Evolutionary conservation across 2,797 vertebrate genomes (phyloP).

Genomic region (Silurus aristotelis): DNA sequence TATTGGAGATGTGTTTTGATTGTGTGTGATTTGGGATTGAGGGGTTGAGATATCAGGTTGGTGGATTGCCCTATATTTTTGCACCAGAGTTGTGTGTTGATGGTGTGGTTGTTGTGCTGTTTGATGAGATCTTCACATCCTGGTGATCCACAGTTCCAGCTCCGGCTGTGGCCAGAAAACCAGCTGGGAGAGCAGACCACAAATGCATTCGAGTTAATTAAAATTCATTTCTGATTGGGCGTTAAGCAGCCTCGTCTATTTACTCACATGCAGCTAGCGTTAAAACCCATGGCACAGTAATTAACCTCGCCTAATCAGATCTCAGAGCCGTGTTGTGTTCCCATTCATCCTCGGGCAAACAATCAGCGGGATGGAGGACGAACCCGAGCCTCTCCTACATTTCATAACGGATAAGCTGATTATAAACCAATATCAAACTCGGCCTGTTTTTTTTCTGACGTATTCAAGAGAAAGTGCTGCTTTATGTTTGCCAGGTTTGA

Average conservation of each 20-base stretch:
- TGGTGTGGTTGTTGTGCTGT: neutral
- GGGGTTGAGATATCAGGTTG: neutral
- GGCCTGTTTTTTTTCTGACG: constrained; percentile 71
- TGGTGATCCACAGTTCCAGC: constrained; percentile 32
- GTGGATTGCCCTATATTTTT: neutral
- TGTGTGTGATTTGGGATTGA: neutral
- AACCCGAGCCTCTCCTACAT: constrained; percentile 74
- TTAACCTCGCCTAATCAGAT: constrained; percentile 85
- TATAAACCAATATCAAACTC: constrained; percentile 82
- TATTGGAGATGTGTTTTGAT: neutral
- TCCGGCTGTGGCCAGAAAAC: constrained; percentile 65
- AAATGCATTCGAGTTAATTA: constrained; percentile 76
- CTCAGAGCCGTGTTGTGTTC: constrained; percentile 75
- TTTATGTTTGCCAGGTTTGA: constrained; percentile 66
- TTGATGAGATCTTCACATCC: neutral
- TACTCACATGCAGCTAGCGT: constrained; percentile 80
- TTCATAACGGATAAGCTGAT: constrained; percentile 83
- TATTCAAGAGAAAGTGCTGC: constrained; percentile 76
- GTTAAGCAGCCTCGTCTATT: constrained; percentile 80
- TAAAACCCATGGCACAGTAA: constrained; percentile 81
- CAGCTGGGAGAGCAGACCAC: constrained; percentile 69
- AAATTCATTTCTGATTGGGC: constrained; percentile 80
- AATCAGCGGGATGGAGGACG: constrained; percentile 76
- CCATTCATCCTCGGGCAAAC: constrained; percentile 77
- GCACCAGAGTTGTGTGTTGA: neutral